Evolutionary conservation across 2,888 invertebrate species (phyloP).

Genomic region (Tenthredo scrophulariae): DNA sequence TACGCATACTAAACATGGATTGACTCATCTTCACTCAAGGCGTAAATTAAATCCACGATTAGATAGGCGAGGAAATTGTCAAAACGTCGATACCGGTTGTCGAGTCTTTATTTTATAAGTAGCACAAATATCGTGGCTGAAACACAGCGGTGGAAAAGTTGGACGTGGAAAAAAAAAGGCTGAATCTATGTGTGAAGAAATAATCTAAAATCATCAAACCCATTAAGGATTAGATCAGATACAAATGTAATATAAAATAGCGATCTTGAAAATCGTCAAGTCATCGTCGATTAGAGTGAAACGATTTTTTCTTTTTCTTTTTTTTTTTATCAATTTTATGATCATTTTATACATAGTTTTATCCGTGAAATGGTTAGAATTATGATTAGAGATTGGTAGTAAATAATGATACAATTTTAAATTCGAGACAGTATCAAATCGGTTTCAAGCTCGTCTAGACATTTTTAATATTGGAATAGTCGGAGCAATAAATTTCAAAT

Average conservation of each 20-base stretch:
- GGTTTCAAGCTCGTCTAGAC: background rate
- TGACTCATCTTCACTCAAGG: background rate
- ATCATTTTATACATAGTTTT: background rate
- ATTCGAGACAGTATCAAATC: background rate
- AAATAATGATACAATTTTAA: background rate
- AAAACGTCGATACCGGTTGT: background rate
- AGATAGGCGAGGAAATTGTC: background rate
- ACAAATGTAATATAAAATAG: background rate
- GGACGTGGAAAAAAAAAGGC: background rate
- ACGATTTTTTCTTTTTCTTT: background rate
- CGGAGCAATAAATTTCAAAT: background rate
- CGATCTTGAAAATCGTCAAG: background rate
- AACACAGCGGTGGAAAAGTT: background rate
- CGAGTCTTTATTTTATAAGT: background rate
- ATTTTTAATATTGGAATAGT: background rate
- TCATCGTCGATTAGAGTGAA: background rate
- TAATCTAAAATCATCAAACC: background rate
- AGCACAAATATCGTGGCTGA: background rate
- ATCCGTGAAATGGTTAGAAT: background rate
- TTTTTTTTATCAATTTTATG: background rate
- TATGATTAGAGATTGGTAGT: background rate
- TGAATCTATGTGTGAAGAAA: background rate
- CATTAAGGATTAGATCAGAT: background rate
- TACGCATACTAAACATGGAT: background rate
- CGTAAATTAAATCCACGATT: background rate